Base-by-base conservation (phyloP, 2,888 invertebrate species). In the Rhyacophila evoluta region DNA sequence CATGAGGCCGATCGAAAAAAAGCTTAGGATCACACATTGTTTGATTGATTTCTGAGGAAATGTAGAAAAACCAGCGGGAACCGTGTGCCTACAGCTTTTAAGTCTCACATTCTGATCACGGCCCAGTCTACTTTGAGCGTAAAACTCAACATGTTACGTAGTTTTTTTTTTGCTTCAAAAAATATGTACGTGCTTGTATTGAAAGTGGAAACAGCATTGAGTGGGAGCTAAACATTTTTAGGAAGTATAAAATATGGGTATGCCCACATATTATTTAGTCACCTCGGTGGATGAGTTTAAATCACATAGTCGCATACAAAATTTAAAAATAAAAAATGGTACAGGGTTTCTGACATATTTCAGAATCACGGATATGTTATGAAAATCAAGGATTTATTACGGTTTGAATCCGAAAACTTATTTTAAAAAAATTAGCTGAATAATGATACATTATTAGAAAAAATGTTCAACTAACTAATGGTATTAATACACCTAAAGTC, bases 71-170 rank as follows among this genome's bases (percentile, higher is more conserved):
- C 33, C 27, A 38, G 19, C 15, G 8, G 29, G n/a, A n/a, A 12
- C 8, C 12, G 36, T 29, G 15, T 70, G 29, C 70, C 55, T 55
- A 55, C 55, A 55, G 70, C 29, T 70, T 70, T 29, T n/a, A 55
- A 76, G 74, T 74, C 76, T 79, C 68, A 74, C 39, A 81, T 81
- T 81, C 81, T 37, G 81, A 77, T 81, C 81, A 81, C 81, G 81
- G 39, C 36, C 39, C 27, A 41, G 28, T 55, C 74, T 68, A 79
- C 79, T 77, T 74, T 68, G 79, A 41, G 76, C 78, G 76, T 76
- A 71, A 79, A 81, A 81, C 79, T 81, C 81, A 81, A 77, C 81
- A 81, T 77, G 79, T 79, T 79, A 72, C 79, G 70, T 72, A 19
- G 27, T 67, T 71, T 12, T 39, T 77, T 73, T 77, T 79, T 79